phyloP scores from a whole-genome alignment of 1,140 invertebrate species.

The Zaprionus gabonicus region DNA sequence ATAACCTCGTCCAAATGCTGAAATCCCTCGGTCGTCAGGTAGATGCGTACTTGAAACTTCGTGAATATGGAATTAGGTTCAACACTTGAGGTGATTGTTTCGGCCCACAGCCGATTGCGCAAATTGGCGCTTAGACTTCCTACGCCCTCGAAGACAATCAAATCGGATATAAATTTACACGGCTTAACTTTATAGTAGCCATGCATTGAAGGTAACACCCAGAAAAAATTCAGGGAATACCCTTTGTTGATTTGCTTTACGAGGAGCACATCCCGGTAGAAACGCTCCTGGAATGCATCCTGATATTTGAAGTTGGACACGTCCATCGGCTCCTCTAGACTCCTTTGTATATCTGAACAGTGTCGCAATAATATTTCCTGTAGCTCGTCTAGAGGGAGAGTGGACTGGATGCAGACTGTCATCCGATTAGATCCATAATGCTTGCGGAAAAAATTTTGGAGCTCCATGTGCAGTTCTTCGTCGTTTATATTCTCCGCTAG shows the following conservation, averaged over 20 bases:
- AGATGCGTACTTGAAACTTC: conserved; percentile 90
- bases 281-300: conserved; percentile 87
- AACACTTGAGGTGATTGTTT: conserved; percentile 88
- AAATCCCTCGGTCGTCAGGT: conserved; percentile 92
- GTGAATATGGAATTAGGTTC: conserved; percentile 90
- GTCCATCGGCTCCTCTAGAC: conserved; percentile 87
- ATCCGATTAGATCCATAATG: conserved; percentile 96
- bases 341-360: conserved; percentile 88
- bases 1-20: conserved; percentile 90
- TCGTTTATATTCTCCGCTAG: conserved; percentile 89
- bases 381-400: conserved; percentile 90
- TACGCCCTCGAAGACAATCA: conserved; percentile 94
- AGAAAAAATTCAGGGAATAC: conserved; percentile 88
- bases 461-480: conserved; percentile 87
- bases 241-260: conserved; percentile 80
- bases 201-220: conserved; percentile 90
- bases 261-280: conserved; percentile 89
- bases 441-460: conserved; percentile 91
- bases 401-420: conserved; percentile 92
- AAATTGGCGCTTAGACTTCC: conserved; percentile 94
- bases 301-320: conserved; percentile 84
- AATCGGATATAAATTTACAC: conserved; percentile 90
- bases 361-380: conserved; percentile 87
- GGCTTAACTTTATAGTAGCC: conserved; percentile 90
- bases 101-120: conserved; percentile 92